Evolutionary conservation across 2,113 vertebrate species (phyloP).

Genomic region (Prunella fulvescens): DNA sequence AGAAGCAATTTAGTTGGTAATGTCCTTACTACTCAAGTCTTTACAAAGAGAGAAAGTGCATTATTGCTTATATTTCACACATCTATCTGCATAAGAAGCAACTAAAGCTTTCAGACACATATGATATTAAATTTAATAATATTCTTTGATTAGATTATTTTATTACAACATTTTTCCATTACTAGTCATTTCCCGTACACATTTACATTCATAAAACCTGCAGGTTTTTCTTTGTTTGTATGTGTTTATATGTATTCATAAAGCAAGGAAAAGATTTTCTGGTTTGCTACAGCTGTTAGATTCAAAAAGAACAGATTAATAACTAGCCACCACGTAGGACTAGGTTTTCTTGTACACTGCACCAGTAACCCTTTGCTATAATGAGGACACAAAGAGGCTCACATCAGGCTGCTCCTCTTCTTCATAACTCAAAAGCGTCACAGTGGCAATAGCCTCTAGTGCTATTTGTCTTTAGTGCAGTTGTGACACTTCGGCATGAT

Average conservation of each 20-base stretch:
- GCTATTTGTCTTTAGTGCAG: conserved; percentile 83
- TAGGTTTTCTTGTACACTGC: conserved; percentile 46
- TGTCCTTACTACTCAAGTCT: conserved; percentile 71
- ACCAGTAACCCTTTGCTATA: conserved; percentile 71
- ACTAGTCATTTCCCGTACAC: conserved; percentile 67
- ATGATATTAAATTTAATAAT: conserved; percentile 65
- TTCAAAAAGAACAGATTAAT: conserved; percentile 68
- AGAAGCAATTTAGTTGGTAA: conserved; percentile 76
- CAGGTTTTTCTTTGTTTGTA: conserved; percentile 47
- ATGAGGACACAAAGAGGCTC: conserved; percentile 79
- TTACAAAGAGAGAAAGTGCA: conserved; percentile 68
- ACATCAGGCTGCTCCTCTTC: conserved; percentile 72
- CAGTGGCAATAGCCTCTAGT: conserved; percentile 76
- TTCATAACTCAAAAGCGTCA: conserved; percentile 80
- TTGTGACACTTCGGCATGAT: conserved; percentile 83
- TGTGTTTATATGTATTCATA: neutral
- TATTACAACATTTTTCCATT: conserved; percentile 66
- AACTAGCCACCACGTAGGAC: conserved; percentile 55
- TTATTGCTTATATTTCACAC: conserved; percentile 68
- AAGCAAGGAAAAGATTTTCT: conserved; percentile 33
- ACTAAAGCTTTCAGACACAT: conserved; percentile 65
- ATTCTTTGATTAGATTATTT: conserved; percentile 71
- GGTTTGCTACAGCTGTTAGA: conserved; percentile 54
- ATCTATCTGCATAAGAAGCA: conserved; percentile 71
- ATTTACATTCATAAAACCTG: conserved; percentile 63